Evolutionary conservation across 2,797 vertebrate genomes (phyloP), one percentile per base, ranked within the genome.

Genomic region (Cossypha niveicapilla): DNA sequence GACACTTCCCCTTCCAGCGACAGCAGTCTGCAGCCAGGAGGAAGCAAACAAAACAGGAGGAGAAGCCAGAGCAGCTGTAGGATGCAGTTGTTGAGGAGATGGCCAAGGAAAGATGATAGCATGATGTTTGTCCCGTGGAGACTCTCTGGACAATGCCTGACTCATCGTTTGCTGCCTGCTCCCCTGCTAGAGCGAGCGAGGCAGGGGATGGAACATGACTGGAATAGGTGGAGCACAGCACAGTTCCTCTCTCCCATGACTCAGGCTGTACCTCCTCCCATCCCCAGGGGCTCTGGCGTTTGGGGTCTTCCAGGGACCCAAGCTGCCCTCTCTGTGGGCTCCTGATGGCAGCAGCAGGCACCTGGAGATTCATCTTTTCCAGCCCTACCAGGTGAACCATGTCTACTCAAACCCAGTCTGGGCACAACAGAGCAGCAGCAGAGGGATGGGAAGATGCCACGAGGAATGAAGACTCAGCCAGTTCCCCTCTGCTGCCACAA

Each of bases 221-320:
- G 84, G 57, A 51, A 75, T 70, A 95, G 95, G 92, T 81, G 90
- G 93, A 96, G 95, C 60, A 41, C 93, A 91, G 56, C 22, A 75
- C 68, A 86, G 37, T 77, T 94, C 94, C 79, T 93, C 73, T 81
- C 80, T 32, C 37, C 24, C 51, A 90, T 94, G 94, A 94, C 76
- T 95, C 88, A 74, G 62, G 53, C 66, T 84, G 62, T 3, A 18
- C 72, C 83, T 90, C 93, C 90, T 94, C 94, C 90, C 94, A 94
- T 67, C 80, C 83, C 80, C 60, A 56, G 71, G 53, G 91, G 51
- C 14, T 23, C 18, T 47, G 50, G 61, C 2, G 3, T 37, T 6
- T 75, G 76, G 75, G 72, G 58, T 88, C 91, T 95, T 77, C 85
- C 72, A 92, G 37, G 45, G 73, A 71, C 58, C 61, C 75, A 9